phyloP scores from a whole-genome alignment of 2,797 vertebrate species.

The Neopelma chrysocephalum region DNA sequence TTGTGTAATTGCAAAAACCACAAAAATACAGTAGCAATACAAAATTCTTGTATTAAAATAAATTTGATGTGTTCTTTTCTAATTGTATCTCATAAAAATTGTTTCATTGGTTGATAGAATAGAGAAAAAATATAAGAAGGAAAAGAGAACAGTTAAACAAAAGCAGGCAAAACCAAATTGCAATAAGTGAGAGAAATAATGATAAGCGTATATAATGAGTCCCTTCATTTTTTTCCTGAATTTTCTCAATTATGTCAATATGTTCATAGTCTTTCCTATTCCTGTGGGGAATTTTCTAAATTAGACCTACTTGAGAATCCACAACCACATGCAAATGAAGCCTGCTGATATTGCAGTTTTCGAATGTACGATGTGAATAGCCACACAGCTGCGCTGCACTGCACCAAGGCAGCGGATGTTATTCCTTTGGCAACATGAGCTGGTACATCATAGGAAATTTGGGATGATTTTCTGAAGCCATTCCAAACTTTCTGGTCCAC shows the following conservation, averaged over 20 bases:
- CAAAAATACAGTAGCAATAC: not conserved
- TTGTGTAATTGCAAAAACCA: not conserved
- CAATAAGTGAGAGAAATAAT: not conserved
- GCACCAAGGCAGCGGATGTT: not conserved
- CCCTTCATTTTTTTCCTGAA: not conserved
- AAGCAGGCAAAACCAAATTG: not conserved
- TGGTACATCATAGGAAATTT: not conserved
- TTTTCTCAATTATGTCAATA: slow-evolving; percentile 25
- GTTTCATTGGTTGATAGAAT: not conserved
- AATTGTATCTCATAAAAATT: not conserved
- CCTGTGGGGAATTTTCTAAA: slow-evolving; percentile 18
- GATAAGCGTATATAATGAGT: not conserved
- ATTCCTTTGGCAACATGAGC: not conserved
- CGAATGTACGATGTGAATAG: not conserved
- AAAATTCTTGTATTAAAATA: not conserved
- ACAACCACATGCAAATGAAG: not conserved
- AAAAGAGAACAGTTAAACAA: not conserved
- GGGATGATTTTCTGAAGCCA: not conserved
- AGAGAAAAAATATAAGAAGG: not conserved
- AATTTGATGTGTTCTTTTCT: not conserved
- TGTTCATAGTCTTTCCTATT: not conserved
- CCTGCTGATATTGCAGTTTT: slow-evolving; percentile 22
- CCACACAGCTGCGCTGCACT: not conserved
- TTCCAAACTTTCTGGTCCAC: not conserved
- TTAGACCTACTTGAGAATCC: not conserved